Evolutionary conservation across 2,113 vertebrate genomes (phyloP).

Genomic region (Microcebus murinus): DNA sequence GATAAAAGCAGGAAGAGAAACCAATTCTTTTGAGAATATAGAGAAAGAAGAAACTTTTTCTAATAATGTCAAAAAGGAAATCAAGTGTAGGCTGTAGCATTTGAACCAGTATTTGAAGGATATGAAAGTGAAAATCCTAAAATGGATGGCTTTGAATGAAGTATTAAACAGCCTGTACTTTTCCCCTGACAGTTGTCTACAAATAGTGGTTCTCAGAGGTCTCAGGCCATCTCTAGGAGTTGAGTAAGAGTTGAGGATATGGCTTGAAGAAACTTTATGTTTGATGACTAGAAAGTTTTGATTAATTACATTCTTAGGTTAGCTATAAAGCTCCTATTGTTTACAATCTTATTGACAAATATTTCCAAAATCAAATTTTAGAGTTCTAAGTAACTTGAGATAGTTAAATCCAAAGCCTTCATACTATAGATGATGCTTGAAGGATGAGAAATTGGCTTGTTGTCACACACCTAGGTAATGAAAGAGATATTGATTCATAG

Average conservation of each 20-base stretch:
- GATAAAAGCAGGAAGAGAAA: neutral
- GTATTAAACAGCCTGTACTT: neutral
- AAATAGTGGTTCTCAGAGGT: neutral
- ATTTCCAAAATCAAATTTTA: conserved; percentile 8
- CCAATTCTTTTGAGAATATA: neutral
- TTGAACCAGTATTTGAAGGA: neutral
- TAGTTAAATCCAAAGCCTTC: neutral
- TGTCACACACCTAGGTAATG: neutral
- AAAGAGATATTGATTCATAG: neutral
- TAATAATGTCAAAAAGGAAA: neutral
- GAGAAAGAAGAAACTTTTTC: neutral
- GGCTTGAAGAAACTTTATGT: neutral
- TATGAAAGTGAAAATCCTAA: neutral
- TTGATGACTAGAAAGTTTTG: neutral
- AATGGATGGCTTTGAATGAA: neutral
- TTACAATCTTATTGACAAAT: neutral
- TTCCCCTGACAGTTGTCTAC: neutral
- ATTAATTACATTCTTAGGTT: neutral
- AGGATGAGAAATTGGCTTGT: neutral
- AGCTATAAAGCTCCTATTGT: neutral
- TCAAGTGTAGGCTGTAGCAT: neutral
- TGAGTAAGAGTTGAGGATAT: neutral
- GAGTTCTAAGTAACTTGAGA: neutral
- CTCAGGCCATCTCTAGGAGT: neutral
- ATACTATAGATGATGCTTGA: neutral